Percentiles rank a stretch among this genome's conserved stretches.
phyloP scores from a whole-genome alignment of 2,797 vertebrate species.

The Leptodactylus fallax region DNA sequence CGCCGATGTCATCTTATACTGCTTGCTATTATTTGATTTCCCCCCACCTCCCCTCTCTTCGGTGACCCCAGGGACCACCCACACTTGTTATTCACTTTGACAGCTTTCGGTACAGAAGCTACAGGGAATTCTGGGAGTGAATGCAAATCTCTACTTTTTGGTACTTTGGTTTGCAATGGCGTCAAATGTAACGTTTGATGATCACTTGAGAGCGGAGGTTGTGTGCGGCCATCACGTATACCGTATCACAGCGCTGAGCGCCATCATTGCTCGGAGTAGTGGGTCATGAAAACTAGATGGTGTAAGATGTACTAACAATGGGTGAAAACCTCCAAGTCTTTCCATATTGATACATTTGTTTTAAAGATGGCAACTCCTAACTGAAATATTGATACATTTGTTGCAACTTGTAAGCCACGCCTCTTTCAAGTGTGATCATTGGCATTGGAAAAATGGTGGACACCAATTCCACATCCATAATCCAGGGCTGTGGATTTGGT shows the following conservation, averaged over 20 bases:
- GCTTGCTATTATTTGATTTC: constrained; percentile 40
- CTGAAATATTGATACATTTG: too few relatives aligned
- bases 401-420: too few relatives aligned
- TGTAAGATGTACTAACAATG: too few relatives aligned
- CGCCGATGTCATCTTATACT: background rate
- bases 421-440: too few relatives aligned
- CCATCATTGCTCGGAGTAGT: too few relatives aligned
- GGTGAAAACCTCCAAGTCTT: background rate
- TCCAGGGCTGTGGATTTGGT: too few relatives aligned
- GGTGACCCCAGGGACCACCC: constrained; percentile 44
- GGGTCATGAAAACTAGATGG: background rate
- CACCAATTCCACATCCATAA: too few relatives aligned
- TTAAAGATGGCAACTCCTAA: background rate
- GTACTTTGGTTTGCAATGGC: background rate
- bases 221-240: background rate
- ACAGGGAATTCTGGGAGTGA: constrained; percentile 8
- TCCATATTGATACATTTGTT: background rate
- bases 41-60: constrained; percentile 1
- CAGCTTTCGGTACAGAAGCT: constrained; percentile 24
- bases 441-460: too few relatives aligned
- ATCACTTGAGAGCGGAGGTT: background rate
- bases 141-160: constrained; percentile 26
- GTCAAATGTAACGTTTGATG: background rate
- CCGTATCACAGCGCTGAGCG: background rate
- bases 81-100: constrained; percentile 48